phyloP scores from a whole-genome alignment of 2,113 vertebrate genomes.

The Urocolius indicus region DNA sequence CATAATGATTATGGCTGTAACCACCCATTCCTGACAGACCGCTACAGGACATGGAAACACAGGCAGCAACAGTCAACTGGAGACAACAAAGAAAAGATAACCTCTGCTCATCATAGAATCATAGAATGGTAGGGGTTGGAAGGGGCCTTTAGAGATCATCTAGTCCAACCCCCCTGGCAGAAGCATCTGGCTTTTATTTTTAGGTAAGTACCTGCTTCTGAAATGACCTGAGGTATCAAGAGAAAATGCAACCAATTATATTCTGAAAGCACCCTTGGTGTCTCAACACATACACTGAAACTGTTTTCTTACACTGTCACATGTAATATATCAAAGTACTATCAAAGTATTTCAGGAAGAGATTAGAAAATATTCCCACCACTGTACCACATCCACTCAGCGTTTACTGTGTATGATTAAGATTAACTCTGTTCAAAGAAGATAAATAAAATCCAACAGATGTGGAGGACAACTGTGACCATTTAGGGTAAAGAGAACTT shows the following conservation, averaged over 20 bases:
- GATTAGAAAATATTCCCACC: neutral
- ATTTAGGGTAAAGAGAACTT: neutral
- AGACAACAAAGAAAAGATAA: neutral
- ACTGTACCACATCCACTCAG: neutral
- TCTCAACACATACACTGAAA: neutral
- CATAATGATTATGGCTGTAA: neutral
- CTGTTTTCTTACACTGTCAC: neutral
- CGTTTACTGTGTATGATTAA: neutral
- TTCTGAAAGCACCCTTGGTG: neutral
- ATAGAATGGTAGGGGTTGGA: no score
- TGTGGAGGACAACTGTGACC: neutral
- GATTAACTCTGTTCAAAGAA: slow-evolving; percentile 9
- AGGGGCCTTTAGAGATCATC: no score
- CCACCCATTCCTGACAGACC: neutral
- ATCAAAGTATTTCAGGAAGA: slow-evolving; percentile 5
- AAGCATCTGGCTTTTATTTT: neutral
- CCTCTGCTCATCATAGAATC: neutral
- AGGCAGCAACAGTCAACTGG: neutral
- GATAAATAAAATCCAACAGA: slow-evolving; percentile 12
- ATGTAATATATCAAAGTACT: neutral
- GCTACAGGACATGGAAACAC: neutral
- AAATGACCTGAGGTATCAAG: neutral
- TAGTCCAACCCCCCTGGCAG: no score
- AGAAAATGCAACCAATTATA: neutral
- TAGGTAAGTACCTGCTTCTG: neutral